phyloP scores from a whole-genome alignment of 2,888 invertebrate genomes.

The Lasioglossum zephyrum region DNA sequence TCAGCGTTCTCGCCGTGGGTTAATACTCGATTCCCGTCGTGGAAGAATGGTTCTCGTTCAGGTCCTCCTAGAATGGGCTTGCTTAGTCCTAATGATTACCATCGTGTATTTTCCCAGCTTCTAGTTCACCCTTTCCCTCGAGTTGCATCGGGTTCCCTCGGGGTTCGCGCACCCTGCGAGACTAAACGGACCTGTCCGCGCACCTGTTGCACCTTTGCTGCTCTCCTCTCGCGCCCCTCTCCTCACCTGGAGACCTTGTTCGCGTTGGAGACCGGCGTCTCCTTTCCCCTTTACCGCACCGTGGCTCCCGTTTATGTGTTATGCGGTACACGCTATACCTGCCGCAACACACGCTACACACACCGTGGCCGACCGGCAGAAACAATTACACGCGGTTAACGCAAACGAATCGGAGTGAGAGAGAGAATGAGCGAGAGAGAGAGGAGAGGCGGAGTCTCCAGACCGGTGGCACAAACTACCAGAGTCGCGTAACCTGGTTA shows the following conservation, averaged over 20 bases:
- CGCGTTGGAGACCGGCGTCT: neutral
- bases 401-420: neutral
- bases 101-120: slow-evolving; percentile 61
- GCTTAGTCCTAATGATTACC: slow-evolving; percentile 17
- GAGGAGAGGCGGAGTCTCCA: neutral
- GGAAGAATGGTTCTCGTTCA: neutral
- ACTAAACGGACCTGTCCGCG: slow-evolving; percentile 15
- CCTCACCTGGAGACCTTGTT: neutral
- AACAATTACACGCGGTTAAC: slow-evolving; percentile 69
- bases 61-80: neutral
- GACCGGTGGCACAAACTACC: slow-evolving; percentile 32
- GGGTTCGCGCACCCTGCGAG: slow-evolving; percentile 33
- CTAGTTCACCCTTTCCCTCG: slow-evolving; percentile 30
- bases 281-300: slow-evolving; percentile 15
- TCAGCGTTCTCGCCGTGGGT: neutral
- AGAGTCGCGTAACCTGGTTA: slow-evolving; percentile 71
- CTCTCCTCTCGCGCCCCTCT: slow-evolving; percentile 7
- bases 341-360: slow-evolving; percentile 22
- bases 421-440: neutral
- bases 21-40: slow-evolving; percentile 16
- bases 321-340: slow-evolving; percentile 64
- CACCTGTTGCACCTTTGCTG: slow-evolving; percentile 64
- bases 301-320: slow-evolving; percentile 56
- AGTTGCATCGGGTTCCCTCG: neutral
- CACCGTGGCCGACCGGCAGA: slow-evolving; percentile 49